These are phyloP conservation scores for Lagocephalus sceleratus DNA, from an alignment of 2,797 vertebrate species.

Conservation along the genomic window DNA sequence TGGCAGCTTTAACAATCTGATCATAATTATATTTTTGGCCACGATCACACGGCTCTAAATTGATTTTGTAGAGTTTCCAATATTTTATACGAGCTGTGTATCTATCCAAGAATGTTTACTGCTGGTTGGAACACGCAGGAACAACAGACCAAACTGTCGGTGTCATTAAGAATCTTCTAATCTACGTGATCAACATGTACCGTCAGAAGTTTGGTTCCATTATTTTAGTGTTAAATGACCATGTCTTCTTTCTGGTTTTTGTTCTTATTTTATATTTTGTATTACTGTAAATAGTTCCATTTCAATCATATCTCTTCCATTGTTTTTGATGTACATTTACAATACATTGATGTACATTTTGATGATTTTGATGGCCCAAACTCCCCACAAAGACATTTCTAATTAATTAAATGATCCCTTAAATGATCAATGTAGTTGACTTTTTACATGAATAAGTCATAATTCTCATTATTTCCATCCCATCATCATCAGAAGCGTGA, in stretches of 20 bases:
- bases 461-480: slow-evolving; percentile 36
- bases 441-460: slow-evolving; percentile 23
- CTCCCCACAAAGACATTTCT: slow-evolving; percentile 3
- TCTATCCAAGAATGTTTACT: too few species aligned
- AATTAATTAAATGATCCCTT: neutral
- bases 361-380: neutral
- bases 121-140: too few species aligned
- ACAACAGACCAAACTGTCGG: neutral
- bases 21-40: too few species aligned
- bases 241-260: neutral
- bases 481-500: slow-evolving; percentile 29
- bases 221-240: neutral
- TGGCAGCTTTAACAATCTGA: too few species aligned
- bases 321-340: neutral
- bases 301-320: too few species aligned
- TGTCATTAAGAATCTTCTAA: neutral
- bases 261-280: neutral
- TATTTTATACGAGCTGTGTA: too few species aligned
- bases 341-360: neutral
- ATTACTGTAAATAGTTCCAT: neutral
- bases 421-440: slow-evolving; percentile 9
- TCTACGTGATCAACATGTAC: neutral
- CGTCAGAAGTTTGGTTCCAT: neutral
- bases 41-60: too few species aligned
- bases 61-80: too few species aligned